phyloP scores from a whole-genome alignment of 2,113 vertebrate genomes.

The Mormoops blainvillei region DNA sequence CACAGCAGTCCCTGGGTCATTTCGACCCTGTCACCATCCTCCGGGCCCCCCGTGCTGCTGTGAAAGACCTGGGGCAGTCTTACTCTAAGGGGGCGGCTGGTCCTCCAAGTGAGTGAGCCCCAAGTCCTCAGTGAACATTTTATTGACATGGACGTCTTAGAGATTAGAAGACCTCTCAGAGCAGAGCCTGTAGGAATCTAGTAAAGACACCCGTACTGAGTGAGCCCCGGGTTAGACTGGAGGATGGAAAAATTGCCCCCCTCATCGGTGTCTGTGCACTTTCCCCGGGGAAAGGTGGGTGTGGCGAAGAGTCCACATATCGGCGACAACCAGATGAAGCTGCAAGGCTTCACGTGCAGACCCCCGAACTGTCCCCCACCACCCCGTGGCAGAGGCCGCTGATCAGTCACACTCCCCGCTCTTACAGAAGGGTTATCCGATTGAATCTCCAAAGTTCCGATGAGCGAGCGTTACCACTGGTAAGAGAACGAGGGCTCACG shows the following conservation, averaged over 20 bases:
- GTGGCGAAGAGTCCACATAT: background rate
- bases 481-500: background rate
- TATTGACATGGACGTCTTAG: background rate
- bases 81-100: background rate
- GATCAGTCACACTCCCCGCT: background rate
- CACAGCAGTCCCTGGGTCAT: background rate
- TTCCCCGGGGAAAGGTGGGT: background rate
- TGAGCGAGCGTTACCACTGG: background rate
- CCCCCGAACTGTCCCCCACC: rapidly evolving
- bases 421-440: background rate
- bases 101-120: background rate
- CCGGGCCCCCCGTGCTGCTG: background rate
- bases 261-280: background rate
- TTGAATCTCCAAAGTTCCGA: background rate
- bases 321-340: background rate
- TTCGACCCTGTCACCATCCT: rapidly evolving
- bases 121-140: background rate
- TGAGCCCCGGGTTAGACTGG: background rate
- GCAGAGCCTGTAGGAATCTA: background rate
- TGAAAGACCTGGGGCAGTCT: background rate
- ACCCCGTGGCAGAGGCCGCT: rapidly evolving
- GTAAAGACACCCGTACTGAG: background rate
- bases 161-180: background rate
- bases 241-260: background rate
- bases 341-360: too few relatives aligned